phyloP scores from a whole-genome alignment of 2,113 vertebrate species.

The Rhinoderma darwinii region DNA sequence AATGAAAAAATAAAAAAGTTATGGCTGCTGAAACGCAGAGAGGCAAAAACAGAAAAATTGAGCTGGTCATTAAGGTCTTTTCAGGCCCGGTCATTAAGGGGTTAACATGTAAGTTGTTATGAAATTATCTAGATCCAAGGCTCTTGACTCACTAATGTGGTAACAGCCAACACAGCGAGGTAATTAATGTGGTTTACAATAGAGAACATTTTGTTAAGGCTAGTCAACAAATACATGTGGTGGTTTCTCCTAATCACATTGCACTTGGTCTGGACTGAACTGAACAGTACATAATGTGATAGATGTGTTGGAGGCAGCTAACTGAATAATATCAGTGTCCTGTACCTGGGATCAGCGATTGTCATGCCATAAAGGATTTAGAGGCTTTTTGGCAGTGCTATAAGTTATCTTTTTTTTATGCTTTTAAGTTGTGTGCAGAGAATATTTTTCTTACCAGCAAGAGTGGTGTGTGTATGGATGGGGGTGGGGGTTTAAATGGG shows the following conservation, averaged over 20 bases:
- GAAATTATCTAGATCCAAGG: background rate
- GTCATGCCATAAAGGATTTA: background rate
- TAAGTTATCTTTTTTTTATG: background rate
- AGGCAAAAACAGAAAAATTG: no score
- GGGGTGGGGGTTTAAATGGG: background rate
- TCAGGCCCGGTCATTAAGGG: no score
- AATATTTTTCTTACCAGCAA: background rate
- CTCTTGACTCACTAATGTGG: background rate
- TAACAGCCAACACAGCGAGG: background rate
- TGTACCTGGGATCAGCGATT: background rate
- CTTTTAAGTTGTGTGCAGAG: background rate
- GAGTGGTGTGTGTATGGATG: no score
- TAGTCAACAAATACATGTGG: background rate
- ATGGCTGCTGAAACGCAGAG: no score
- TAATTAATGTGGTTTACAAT: background rate
- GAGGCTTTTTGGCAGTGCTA: background rate
- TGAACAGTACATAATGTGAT: background rate
- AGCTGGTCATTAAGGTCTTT: no score
- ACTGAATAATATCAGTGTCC: background rate
- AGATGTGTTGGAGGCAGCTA: background rate
- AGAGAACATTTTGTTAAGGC: background rate
- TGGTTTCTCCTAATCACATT: background rate
- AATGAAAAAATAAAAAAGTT: no score
- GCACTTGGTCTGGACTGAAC: background rate
- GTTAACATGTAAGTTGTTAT: background rate